Percentiles rank a stretch among this genome's conserved stretches.
These are phyloP conservation scores for Felis catus DNA, from an alignment of 2,113 vertebrate species.

Conservation along the genomic window F.catus_Fca126_mat1.0 CM031419.1:73734501-73735000, in stretches of 20 bases:
- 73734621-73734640: background rate
- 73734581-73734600: background rate
- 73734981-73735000: constrained; percentile 57
- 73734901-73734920: constrained; percentile 53
- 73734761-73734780: constrained; percentile 68
- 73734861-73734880: constrained; percentile 59
- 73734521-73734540: constrained; percentile 38
- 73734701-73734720: constrained; percentile 60
- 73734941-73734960: constrained; percentile 68
- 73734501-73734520: background rate
- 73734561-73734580: constrained; percentile 56
- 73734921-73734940: constrained; percentile 61
- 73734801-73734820: background rate
- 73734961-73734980: constrained; percentile 41
- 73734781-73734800: constrained; percentile 44
- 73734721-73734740: constrained; percentile 62
- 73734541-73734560: constrained; percentile 6
- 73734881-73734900: constrained; percentile 63
- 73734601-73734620: background rate
- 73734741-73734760: constrained; percentile 61
- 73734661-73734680: constrained; percentile 58
- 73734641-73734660: constrained; percentile 6
- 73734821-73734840: constrained; percentile 6
- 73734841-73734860: constrained; percentile 60
- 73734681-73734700: constrained; percentile 60